A percentile compares a stretch with the other conserved stretches of the same genome.
These are phyloP conservation scores for Biston stratarius DNA, from an alignment of 2,888 invertebrate species.

Conservation along the genomic window DNA sequence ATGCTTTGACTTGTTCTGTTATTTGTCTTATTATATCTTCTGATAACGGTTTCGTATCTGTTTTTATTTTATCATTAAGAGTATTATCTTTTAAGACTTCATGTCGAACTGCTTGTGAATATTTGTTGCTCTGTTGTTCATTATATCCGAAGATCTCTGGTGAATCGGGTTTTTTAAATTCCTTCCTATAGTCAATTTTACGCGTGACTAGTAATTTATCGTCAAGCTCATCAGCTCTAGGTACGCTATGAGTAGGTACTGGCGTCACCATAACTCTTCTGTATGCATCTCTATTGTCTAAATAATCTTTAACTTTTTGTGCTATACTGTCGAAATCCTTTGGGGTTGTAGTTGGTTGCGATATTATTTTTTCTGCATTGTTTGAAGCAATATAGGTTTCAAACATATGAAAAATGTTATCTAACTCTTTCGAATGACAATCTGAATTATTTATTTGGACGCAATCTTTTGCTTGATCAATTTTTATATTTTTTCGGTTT, in stretches of 20 bases:
- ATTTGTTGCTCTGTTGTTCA: not conserved
- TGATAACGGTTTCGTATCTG: slow-evolving; percentile 6
- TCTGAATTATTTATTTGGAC: not conserved
- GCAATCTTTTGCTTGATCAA: not conserved
- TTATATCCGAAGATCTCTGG: not conserved
- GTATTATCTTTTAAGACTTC: not conserved
- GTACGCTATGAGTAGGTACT: not conserved
- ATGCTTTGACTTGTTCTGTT: slow-evolving; percentile 23
- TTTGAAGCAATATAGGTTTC: slow-evolving; percentile 6
- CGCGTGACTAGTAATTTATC: not conserved
- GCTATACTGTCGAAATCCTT: slow-evolving; percentile 1
- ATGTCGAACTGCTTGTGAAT: not conserved
- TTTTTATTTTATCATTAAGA: not conserved
- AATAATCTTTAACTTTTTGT: slow-evolving; percentile 12
- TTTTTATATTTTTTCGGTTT: not conserved
- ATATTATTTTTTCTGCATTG: not conserved
- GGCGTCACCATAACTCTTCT: not conserved
- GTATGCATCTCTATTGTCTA: slow-evolving; percentile 9
- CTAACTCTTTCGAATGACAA: slow-evolving; percentile 1
- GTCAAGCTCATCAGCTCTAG: not conserved
- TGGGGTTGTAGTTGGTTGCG: not conserved
- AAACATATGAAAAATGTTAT: slow-evolving; percentile 10
- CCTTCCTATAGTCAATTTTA: slow-evolving; percentile 5
- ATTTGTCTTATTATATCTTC: slow-evolving; percentile 26
- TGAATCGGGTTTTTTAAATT: not conserved